Conservation (phyloP, 2,888 invertebrate genomes). For the Liposcelis brunnea region DNA sequence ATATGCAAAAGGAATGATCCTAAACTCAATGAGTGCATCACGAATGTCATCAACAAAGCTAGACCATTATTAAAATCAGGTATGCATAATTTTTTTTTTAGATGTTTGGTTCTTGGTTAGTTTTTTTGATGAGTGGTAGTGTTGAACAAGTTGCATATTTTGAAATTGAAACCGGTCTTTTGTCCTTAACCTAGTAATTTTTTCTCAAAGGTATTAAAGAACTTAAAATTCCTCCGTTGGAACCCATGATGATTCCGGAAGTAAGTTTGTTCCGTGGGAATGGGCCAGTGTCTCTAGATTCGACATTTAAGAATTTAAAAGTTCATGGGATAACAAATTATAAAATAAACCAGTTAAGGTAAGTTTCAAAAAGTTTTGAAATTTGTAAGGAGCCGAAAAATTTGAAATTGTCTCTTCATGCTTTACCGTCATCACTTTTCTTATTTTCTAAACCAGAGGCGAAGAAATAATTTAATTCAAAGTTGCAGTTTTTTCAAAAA, state of each 20-base stretch:
- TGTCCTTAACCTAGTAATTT: not conserved
- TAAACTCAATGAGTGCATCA: constrained; percentile 9
- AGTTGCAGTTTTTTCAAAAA: too few relatives aligned
- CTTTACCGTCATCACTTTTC: not conserved
- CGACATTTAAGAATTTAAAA: not conserved
- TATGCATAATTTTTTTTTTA: too few relatives aligned
- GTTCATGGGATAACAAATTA: not conserved
- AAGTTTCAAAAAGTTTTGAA: not conserved
- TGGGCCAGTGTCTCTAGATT: not conserved
- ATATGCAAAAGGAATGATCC: constrained; percentile 10
- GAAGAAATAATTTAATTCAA: too few relatives aligned
- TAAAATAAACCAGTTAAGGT: not conserved
- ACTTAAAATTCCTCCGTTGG: not conserved
- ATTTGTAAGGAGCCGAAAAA: not conserved
- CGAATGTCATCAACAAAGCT: constrained; percentile 4
- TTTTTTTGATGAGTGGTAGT: not conserved
- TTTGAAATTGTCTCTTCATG: not conserved
- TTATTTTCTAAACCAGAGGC: too few relatives aligned
- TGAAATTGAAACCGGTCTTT: not conserved
- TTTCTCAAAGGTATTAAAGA: not conserved
- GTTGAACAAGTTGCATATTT: not conserved
- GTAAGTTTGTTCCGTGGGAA: not conserved
- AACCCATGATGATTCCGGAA: not conserved
- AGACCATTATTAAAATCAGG: constrained; percentile 9
- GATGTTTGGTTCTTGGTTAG: not conserved